A percentile compares a stretch with the other conserved stretches of the same genome.
These are phyloP conservation scores for Ceyx margarethae DNA, from an alignment of 2,113 vertebrate genomes.

Conservation along the genomic window DNA sequence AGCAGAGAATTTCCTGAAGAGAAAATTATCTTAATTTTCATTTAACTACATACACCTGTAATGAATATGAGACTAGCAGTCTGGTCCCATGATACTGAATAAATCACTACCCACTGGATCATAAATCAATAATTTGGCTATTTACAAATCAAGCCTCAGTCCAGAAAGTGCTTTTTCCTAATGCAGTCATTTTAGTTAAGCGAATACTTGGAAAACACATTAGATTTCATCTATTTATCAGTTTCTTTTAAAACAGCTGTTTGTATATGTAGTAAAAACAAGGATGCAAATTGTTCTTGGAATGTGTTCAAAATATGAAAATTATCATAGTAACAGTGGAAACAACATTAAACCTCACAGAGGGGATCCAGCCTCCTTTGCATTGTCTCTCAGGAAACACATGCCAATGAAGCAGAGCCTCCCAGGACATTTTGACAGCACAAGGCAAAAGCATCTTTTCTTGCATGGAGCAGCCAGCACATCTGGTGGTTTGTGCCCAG, in stretches of 20 bases:
- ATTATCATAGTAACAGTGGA: conserved; percentile 25
- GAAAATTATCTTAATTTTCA: background rate
- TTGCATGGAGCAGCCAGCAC: background rate
- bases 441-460: background rate
- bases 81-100: conserved; percentile 22
- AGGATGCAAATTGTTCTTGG: conserved; percentile 65
- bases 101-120: conserved; percentile 33
- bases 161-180: conserved; percentile 49
- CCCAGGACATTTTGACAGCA: background rate
- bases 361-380: background rate
- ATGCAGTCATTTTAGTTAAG: conserved; percentile 39
- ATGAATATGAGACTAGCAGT: background rate
- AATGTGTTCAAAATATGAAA: conserved; percentile 39
- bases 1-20: background rate
- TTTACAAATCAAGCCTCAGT: conserved; percentile 29
- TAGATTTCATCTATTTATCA: conserved; percentile 52
- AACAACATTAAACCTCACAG: conserved; percentile 16
- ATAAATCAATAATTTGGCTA: conserved; percentile 64
- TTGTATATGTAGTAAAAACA: conserved; percentile 24
- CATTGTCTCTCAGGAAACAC: background rate
- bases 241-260: conserved; percentile 61
- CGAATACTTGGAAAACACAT: conserved; percentile 49
- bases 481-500: background rate
- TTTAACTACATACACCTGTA: background rate
- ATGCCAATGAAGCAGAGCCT: background rate